These are phyloP conservation scores for Cyprinella venusta DNA, from an alignment of 2,797 vertebrate genomes.

Conservation along the genomic window DNA sequence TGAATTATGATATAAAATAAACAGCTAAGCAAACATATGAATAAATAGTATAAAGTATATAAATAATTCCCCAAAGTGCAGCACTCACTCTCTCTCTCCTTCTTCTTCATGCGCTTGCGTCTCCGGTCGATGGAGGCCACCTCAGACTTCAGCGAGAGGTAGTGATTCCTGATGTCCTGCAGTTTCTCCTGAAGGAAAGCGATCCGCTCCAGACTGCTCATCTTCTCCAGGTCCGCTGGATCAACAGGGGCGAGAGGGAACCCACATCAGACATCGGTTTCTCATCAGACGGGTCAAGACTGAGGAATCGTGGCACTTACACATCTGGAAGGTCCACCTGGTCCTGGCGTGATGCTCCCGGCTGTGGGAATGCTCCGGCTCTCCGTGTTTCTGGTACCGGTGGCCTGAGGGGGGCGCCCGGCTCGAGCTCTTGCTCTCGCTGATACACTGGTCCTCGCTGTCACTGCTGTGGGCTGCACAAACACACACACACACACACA, in stretches of 20 bases:
- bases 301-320: constrained; percentile 66
- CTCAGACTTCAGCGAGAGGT: constrained; percentile 85
- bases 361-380: constrained; percentile 68
- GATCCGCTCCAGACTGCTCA: constrained; percentile 83
- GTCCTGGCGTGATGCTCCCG: constrained; percentile 60
- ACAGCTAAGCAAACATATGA: background rate
- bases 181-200: constrained; percentile 85
- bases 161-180: constrained; percentile 86
- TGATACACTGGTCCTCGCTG: constrained; percentile 82
- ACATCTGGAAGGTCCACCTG: constrained; percentile 86
- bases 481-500: constrained; percentile 5
- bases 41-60: background rate
- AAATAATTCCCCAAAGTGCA: background rate
- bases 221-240: constrained; percentile 82
- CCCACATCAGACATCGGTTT: background rate
- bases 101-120: constrained; percentile 85
- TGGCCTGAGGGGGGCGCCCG: constrained; percentile 78
- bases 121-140: constrained; percentile 85
- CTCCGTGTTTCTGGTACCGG: constrained; percentile 79
- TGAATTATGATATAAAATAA: background rate
- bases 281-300: background rate
- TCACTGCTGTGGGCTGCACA: constrained; percentile 82
- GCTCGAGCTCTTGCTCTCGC: constrained; percentile 76
- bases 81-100: constrained; percentile 83
- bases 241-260: constrained; percentile 7